Evolutionary conservation across 2,113 vertebrate genomes (phyloP), one percentile per base, ranked within the genome.

Genomic region (Phainopepla nitens): DNA sequence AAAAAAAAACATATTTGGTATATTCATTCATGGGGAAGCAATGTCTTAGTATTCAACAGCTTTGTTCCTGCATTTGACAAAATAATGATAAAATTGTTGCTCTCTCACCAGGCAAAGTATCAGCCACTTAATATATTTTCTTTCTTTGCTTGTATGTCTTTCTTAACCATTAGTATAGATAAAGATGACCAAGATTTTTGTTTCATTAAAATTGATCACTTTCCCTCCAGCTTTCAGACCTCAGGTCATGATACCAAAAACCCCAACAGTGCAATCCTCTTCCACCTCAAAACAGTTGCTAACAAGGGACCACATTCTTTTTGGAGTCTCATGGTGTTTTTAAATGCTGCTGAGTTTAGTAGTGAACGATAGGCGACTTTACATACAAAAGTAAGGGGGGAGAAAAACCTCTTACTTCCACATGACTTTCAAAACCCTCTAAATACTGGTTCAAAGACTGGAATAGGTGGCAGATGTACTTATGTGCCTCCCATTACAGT

Each of bases 341-440:
- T 45, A 75, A 93, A 49, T 4, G 6, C 5, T 49, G 7, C 4
- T 75, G 24, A 60, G 20, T 64, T 88, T 77, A 86, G 21, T 27
- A 54, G 11, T 31, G 18, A 78, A 47, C 0, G 4, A 45, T 8
- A 16, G 28, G 2, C 0, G 9, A 18, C 21, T 66, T 78, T 78
- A 16, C 3, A 1, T 15, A 57, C 31, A 51, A 69, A 58, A 5
- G 13, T 54, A 61, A 13, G 5, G 6, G 60, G 28, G 2, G 9
- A 35, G 49, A 54, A 81, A 65, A 2, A 6, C 6, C 12, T 68
- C 71, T 56, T 75, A 47, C 13, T 53, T 31, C 15, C 33, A 54
- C 19, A 42, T 42, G 42, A 41, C 27, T 62, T 42, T 62, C 19
- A 31, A 9, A 81, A 35, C 14, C 13, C 33, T n/a, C 8, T 47